phyloP scores from a whole-genome alignment of 37 sponge, comb jelly and placozoan genomes.

The Hexactinellida sp. region DNA sequence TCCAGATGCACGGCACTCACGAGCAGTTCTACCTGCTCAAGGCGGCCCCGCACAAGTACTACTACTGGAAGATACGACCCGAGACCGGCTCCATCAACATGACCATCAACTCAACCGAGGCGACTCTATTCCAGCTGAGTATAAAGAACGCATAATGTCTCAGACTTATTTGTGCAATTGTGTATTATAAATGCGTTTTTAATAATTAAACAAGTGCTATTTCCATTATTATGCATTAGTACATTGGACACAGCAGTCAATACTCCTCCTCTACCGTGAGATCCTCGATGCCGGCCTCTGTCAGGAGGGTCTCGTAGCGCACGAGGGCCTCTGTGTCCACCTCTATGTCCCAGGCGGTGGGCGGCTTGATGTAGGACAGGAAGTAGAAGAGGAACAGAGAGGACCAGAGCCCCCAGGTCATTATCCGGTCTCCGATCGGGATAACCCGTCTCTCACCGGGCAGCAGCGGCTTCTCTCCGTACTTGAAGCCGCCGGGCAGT shows the following conservation, averaged over 20 bases:
- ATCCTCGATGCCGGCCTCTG: neutral
- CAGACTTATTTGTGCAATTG: neutral
- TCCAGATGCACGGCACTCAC: neutral
- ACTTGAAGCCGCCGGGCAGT: neutral
- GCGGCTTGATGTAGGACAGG: neutral
- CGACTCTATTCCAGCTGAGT: neutral
- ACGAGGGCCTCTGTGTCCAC: neutral
- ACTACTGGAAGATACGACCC: neutral
- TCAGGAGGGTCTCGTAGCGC: neutral
- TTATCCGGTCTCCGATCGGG: neutral
- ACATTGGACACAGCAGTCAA: no score
- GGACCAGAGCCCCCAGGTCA: neutral
- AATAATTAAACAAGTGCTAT: neutral
- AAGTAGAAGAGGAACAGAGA: neutral
- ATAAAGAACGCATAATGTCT: neutral
- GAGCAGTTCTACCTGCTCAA: neutral
- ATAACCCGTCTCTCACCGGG: neutral
- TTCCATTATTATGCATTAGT: no score
- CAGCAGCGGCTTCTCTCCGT: neutral
- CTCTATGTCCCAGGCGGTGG: neutral
- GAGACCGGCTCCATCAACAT: neutral
- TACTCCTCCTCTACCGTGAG: neutral
- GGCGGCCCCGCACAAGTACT: neutral
- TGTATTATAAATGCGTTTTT: neutral
- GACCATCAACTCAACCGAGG: conserved; percentile 10